Evolutionary conservation across 2,113 vertebrate genomes (phyloP).

Genomic region (Jacana jacana): DNA sequence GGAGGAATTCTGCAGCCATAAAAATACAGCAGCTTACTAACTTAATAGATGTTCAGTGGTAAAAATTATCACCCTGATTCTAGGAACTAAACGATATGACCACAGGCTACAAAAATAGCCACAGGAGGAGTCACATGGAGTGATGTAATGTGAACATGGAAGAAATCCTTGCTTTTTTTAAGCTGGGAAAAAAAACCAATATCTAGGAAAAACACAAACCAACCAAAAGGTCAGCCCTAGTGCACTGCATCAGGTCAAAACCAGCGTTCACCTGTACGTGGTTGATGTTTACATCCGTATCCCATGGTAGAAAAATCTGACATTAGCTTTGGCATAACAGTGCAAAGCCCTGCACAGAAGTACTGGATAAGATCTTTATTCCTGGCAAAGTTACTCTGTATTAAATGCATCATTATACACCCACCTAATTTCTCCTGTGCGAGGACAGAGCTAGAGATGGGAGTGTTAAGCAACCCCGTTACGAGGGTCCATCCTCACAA

Average conservation of each 20-base stretch:
- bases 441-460: not conserved
- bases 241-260: not conserved
- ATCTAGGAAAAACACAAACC: not conserved
- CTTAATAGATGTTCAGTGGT: not conserved
- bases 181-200: not conserved
- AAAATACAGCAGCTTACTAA: not conserved
- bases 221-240: not conserved
- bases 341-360: not conserved
- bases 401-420: not conserved
- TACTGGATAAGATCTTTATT: not conserved
- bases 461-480: not conserved
- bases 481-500: not conserved
- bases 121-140: not conserved
- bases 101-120: constrained; percentile 45
- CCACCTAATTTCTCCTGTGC: not conserved
- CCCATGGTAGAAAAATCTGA: not conserved
- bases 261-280: not conserved
- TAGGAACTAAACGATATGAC: constrained; percentile 42
- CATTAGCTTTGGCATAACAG: not conserved
- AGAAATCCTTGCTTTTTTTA: constrained; percentile 21
- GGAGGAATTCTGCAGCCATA: not conserved
- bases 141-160: constrained; percentile 25
- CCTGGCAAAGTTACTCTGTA: not conserved
- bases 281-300: not conserved
- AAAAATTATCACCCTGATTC: constrained; percentile 46